phyloP scores from a whole-genome alignment of 2,888 invertebrate genomes.

The Luffia ferchaultella region DNA sequence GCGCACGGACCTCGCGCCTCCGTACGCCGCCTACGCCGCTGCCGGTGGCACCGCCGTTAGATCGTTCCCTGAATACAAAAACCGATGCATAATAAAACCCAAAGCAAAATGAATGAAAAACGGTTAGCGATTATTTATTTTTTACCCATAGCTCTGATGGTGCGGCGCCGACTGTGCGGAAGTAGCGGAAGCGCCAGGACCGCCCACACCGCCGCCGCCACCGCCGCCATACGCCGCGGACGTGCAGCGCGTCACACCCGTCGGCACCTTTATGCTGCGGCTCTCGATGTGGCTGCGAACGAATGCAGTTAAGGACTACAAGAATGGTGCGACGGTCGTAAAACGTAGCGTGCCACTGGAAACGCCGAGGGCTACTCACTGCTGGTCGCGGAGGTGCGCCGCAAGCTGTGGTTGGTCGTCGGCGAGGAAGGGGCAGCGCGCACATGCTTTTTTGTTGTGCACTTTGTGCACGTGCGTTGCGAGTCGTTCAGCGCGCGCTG shows the following conservation, averaged over 20 bases:
- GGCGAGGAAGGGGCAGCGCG: slow-evolving; percentile 86
- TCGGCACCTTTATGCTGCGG: slow-evolving; percentile 63
- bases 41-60: slow-evolving; percentile 11
- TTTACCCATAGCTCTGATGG: not conserved
- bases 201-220: slow-evolving; percentile 12
- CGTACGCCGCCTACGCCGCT: slow-evolving; percentile 16
- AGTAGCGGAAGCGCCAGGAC: not conserved
- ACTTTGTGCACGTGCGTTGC: slow-evolving; percentile 92
- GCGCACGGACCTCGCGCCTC: slow-evolving; percentile 44
- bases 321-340: not conserved
- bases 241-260: slow-evolving; percentile 25
- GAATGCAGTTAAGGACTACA: not conserved
- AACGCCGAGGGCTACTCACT: slow-evolving; percentile 74
- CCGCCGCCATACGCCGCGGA: slow-evolving; percentile 22
- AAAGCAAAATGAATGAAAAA: not conserved
- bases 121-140: not conserved
- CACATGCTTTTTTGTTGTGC: slow-evolving; percentile 90
- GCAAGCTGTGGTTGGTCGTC: slow-evolving; percentile 84
- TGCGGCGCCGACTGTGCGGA: not conserved
- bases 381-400: slow-evolving; percentile 79
- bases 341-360: not conserved
- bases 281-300: slow-evolving; percentile 68
- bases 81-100: not conserved
- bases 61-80: not conserved
- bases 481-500: slow-evolving; percentile 88